These are phyloP conservation scores for Spicauda simplicius DNA, from an alignment of 2,888 invertebrate genomes.

Conservation along the genomic window DNA sequence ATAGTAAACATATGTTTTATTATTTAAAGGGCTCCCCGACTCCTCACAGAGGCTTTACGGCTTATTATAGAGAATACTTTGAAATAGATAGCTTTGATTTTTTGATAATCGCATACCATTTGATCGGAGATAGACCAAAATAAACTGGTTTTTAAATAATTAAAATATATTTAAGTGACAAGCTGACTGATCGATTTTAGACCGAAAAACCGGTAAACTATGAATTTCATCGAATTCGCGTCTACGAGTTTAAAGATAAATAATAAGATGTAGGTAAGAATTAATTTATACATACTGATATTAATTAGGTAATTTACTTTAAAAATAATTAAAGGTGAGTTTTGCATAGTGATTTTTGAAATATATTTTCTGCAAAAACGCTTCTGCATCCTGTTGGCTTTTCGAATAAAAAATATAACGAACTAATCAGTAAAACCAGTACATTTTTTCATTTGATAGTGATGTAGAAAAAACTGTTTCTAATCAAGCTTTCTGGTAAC, in stretches of 20 bases:
- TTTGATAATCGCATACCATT: too few species aligned
- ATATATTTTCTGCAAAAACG: not conserved
- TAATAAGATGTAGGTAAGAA: slow-evolving; percentile 6
- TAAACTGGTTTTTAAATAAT: slow-evolving; percentile 1
- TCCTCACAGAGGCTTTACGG: too few species aligned
- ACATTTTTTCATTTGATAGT: slow-evolving; percentile 4
- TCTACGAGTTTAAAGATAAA: not conserved
- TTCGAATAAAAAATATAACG: slow-evolving; percentile 11
- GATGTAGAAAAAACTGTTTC: slow-evolving; percentile 1
- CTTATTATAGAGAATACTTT: too few species aligned
- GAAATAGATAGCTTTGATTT: too few species aligned
- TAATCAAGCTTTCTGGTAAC: slow-evolving; percentile 12
- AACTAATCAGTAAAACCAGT: slow-evolving; percentile 3
- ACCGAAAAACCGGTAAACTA: slow-evolving; percentile 2
- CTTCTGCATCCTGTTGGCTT: slow-evolving; percentile 1
- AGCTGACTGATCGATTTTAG: slow-evolving; percentile 8
- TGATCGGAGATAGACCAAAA: not conserved
- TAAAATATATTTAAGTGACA: not conserved
- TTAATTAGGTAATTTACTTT: slow-evolving; percentile 4
- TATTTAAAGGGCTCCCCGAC: too few species aligned
- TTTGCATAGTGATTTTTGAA: not conserved
- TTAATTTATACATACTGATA: slow-evolving; percentile 1
- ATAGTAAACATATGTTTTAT: too few species aligned
- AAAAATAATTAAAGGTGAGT: slow-evolving; percentile 4
- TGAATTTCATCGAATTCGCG: slow-evolving; percentile 4